These are phyloP conservation scores for Sclerurus mexicanus DNA, from an alignment of 2,113 vertebrate species.

Conservation along the genomic window DNA sequence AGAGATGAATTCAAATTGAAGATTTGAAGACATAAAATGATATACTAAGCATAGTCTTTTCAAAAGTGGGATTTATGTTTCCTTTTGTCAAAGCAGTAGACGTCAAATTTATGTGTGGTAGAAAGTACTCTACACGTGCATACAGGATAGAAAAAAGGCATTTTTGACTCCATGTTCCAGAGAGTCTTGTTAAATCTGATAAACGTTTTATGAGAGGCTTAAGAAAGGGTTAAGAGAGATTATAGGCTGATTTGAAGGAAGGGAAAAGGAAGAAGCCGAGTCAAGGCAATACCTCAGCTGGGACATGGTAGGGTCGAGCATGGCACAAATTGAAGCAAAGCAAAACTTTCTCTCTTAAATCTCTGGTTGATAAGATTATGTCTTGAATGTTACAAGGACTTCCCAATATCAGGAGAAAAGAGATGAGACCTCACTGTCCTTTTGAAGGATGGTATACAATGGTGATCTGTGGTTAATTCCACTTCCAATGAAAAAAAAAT, in stretches of 20 bases:
- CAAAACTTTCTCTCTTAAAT: not conserved
- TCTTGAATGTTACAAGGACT: not conserved
- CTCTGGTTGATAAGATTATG: not conserved
- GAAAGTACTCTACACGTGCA: not conserved
- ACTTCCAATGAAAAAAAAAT: not conserved
- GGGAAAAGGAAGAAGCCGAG: not conserved
- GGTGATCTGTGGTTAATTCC: not conserved
- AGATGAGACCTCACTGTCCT: not conserved
- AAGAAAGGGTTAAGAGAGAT: not conserved
- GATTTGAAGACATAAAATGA: not conserved
- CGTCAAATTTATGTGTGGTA: not conserved
- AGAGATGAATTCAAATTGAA: not conserved
- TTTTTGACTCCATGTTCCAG: not conserved
- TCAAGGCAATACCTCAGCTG: not conserved
- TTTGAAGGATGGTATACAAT: not conserved
- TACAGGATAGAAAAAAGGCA: not conserved
- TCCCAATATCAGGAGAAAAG: not conserved
- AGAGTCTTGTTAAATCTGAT: not conserved
- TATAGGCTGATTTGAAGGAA: not conserved
- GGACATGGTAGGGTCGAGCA: not conserved
- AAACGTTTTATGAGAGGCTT: not conserved
- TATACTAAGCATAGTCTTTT: not conserved
- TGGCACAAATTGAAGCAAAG: not conserved
- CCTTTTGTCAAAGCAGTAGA: not conserved
- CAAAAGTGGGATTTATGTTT: not conserved